A percentile compares a stretch with the other conserved stretches of the same genome.
These are phyloP conservation scores for Rhinolophus ferrumequinum DNA, from an alignment of 2,113 vertebrate genomes.

Conservation along the genomic window DNA sequence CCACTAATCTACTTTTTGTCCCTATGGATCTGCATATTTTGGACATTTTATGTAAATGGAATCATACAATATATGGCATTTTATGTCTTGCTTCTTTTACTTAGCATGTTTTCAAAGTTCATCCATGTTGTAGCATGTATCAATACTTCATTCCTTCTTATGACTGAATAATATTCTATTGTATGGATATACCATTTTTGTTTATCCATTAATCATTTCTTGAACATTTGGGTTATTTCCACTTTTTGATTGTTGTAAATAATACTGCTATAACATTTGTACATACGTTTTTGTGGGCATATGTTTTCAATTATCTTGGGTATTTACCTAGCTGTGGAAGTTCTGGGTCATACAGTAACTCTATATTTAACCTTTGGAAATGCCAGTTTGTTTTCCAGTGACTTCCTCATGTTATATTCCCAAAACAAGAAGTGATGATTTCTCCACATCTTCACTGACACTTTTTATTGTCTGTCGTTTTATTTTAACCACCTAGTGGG, in stretches of 20 bases:
- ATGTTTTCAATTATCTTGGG: neutral
- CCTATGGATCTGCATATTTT: neutral
- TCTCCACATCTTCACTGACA: neutral
- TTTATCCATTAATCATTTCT: neutral
- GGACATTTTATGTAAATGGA: neutral
- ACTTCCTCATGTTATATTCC: neutral
- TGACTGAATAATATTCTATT: neutral
- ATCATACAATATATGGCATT: neutral
- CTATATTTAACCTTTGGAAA: neutral
- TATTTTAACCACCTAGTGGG: neutral
- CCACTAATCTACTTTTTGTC: neutral
- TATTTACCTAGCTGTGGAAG: neutral
- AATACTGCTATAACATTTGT: neutral
- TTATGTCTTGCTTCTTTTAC: constrained; percentile 7
- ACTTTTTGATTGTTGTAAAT: neutral
- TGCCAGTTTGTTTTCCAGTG: neutral
- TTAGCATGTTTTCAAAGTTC: neutral
- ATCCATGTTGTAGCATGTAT: neutral
- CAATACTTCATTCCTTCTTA: neutral
- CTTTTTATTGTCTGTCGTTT: neutral
- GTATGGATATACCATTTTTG: neutral
- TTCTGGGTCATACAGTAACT: neutral
- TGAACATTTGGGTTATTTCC: neutral
- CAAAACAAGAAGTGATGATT: neutral
- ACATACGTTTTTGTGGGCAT: neutral